Base-by-base conservation (phyloP, 2,888 invertebrate genomes). In the Lithophane leautieri region DNA sequence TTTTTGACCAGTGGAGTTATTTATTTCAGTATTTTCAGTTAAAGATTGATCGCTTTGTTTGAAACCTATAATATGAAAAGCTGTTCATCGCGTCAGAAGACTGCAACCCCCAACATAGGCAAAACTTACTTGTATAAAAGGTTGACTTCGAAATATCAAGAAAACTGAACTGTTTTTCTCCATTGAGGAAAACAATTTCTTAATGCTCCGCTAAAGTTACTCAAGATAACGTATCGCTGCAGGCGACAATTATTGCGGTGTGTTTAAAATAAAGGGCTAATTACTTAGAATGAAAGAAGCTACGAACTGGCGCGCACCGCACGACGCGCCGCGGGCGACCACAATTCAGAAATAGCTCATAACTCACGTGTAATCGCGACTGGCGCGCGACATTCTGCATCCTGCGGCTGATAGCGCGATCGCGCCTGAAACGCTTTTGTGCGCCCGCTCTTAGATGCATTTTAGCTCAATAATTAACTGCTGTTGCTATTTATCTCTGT, bases 341-440 rank as follows among this genome's bases (percentile, higher is more conserved):
- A 91, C 91, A 91, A 92, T 92, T 92, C 92, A 91, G 91, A 89
- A 90, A 92, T 90, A 90, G 90, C 92, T 94, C 94, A 94, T 95
- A 94, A 95, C 90, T 95, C 94, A 95, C 89, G 89, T 88, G 92
- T 94, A 94, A 94, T 95, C 94, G 91, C 88, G 88, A 90, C 89
- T 87, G 90, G 88, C 88, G 89, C 88, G 90, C 90, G 92, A 91
- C 91, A 89, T 87, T 89, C 90, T 92, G 94, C 95, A 94, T 94
- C 94, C 94, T 92, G 93, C 90, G 91, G 90, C 89, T 90, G 94
- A 93, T 94, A 93, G 91, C 92, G 87, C 84, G 85, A 90, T 90
- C 89, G 90, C 89, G 91, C 85, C 87, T 84, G 82, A 89, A 89
- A 78, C 86, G 91, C 91, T 83, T 92, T 93, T 93, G 92, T 93